Evolutionary conservation across 2,888 invertebrate genomes (phyloP), one percentile per base, ranked within the genome.

Genomic region (Tenthredo distinguenda): DNA sequence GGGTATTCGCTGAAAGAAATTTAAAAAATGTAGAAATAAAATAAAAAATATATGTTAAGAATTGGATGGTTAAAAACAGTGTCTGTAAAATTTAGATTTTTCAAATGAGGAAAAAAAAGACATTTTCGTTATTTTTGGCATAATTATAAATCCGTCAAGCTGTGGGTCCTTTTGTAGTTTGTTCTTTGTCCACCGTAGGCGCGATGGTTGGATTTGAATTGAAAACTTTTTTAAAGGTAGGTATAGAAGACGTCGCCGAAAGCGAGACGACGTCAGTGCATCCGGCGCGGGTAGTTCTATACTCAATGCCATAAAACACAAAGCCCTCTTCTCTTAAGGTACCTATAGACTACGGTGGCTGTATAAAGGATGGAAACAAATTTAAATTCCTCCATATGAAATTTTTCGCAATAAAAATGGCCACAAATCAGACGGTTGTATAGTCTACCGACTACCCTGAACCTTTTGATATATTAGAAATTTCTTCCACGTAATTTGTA

Each of bases 321-420:
- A 71, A 71, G 71, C 71, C 71, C 62, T 62, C 71, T 71, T 71
- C 71, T 71, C 71, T 71, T 71, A 71, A 37, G 71, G 62, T 26
- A 26, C 26, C 62, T 71, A 71, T 71, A 34, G 71, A 71, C 71
- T 37, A 68, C 68, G 55, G 62, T 10, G 71, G 71, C 71, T 71
- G 71, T 71, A 71, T 76, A 76, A 76, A 76, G 76, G 47, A 76
- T 76, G 76, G 26, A 76, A 76, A 76, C 47, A 76, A 76, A 76
- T 76, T 76, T 76, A 76, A 76, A 76, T 76, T 76, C 43, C 47
- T 76, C 76, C 76, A 76, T 76, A 76, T 76, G 76, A 76, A 76
- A 47, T 76, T 76, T 76, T 76, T 76, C 76, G 43, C 76, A 47
- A 76, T 47, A 76, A 76, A 76, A 76, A 76, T 76, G 47, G 26